Evolutionary conservation across 2,113 vertebrate species (phyloP).

Genomic region (Corvus hawaiiensis): DNA sequence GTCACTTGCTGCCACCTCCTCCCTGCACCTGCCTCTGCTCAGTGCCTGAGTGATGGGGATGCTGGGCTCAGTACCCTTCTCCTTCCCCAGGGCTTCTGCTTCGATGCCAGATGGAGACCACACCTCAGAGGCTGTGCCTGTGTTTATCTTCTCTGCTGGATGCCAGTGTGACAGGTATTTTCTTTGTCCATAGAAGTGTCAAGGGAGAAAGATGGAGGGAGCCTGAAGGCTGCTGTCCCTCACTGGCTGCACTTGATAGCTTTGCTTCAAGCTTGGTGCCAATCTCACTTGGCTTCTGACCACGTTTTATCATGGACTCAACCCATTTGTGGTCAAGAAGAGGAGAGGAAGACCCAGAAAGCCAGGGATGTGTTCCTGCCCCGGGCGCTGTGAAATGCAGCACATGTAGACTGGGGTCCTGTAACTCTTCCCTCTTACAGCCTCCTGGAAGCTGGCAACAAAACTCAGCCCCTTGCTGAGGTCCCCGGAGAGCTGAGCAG

Average conservation of each 20-base stretch:
- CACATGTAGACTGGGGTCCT: fast-evolving
- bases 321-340: neutral
- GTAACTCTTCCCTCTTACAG: neutral
- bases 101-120: neutral
- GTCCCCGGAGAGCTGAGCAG: neutral
- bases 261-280: neutral
- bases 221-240: neutral
- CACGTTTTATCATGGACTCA: neutral
- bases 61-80: neutral
- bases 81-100: neutral
- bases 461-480: neutral
- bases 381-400: neutral
- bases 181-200: neutral
- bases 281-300: neutral
- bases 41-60: neutral
- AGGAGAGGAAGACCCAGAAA: neutral
- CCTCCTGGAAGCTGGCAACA: neutral
- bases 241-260: neutral
- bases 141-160: neutral
- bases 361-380: neutral
- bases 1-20: neutral
- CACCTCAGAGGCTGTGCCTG: neutral
- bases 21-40: neutral
- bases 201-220: neutral
- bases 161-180: neutral